Conservation (phyloP, 2,888 invertebrate species). For the Monochamus alternatus region DNA sequence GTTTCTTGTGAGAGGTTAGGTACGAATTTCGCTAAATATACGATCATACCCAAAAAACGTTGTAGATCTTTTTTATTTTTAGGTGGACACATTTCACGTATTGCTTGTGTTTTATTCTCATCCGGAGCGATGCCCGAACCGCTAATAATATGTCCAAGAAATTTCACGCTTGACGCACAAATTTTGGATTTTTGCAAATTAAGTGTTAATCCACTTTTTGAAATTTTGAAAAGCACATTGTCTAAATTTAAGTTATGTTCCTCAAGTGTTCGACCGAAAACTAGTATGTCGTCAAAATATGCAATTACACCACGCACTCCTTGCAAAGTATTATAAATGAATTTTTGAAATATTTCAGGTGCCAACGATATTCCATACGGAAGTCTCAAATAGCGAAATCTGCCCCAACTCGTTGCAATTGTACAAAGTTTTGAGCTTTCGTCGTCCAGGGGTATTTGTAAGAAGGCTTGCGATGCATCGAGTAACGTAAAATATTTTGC, state of each 20-base stretch:
- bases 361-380: slow-evolving; percentile 40
- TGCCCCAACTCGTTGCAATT: slow-evolving; percentile 13
- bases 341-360: slow-evolving; percentile 36
- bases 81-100: slow-evolving; percentile 17
- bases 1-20: slow-evolving; percentile 42
- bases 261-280: slow-evolving; percentile 28
- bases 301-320: slow-evolving; percentile 33
- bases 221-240: slow-evolving; percentile 2
- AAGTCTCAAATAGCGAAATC: slow-evolving; percentile 38
- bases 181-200: slow-evolving; percentile 35
- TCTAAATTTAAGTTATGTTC: slow-evolving; percentile 30
- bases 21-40: slow-evolving; percentile 41
- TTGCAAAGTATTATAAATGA: slow-evolving; percentile 33
- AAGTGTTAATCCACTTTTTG: slow-evolving; percentile 28
- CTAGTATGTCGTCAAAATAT: slow-evolving; percentile 43
- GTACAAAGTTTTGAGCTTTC: slow-evolving; percentile 9
- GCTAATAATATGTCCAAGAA: slow-evolving; percentile 30
- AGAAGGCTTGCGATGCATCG: slow-evolving; percentile 22
- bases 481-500: slow-evolving; percentile 13
- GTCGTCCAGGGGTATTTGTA: slow-evolving; percentile 7
- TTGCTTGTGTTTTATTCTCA: slow-evolving; percentile 25
- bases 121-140: slow-evolving; percentile 21
- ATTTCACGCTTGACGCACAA: slow-evolving; percentile 21
- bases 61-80: slow-evolving; percentile 25
- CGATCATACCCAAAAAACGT: slow-evolving; percentile 42